Evolutionary conservation across 1,140 invertebrate species (phyloP).

Genomic region (Trichoplusia ni): DNA sequence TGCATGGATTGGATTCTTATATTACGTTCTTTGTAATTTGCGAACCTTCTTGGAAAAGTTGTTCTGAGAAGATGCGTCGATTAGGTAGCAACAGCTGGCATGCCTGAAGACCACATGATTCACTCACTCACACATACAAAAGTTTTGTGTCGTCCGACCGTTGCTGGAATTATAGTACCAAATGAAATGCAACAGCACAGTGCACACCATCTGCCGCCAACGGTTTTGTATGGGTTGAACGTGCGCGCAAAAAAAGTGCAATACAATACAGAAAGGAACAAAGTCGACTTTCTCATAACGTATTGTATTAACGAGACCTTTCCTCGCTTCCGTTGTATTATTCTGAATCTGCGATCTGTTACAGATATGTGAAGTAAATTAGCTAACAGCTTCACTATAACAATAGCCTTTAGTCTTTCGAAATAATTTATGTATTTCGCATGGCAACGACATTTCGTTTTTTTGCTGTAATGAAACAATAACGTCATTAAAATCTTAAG

Average conservation of each 20-base stretch:
- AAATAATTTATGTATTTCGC: conserved; percentile 11
- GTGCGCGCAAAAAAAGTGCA: conserved; percentile 5
- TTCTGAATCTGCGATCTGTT: not conserved
- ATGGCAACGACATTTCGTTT: conserved; percentile 1
- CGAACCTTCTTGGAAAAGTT: no score
- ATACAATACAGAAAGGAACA: not conserved
- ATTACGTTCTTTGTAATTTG: no score
- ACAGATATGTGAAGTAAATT: not conserved
- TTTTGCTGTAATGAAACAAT: conserved; percentile 1
- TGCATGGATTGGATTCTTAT: no score
- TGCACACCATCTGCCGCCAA: conserved; percentile 11
- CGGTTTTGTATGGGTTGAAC: conserved; percentile 3
- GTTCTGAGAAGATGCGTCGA: not conserved
- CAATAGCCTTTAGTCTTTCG: conserved; percentile 6
- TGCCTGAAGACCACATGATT: not conserved
- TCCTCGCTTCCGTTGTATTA: not conserved
- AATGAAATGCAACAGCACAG: conserved; percentile 15
- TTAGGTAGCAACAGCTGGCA: not conserved
- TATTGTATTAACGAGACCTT: not conserved
- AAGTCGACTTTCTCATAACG: not conserved
- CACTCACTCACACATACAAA: not conserved
- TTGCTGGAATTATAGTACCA: no score
- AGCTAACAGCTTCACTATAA: not conserved
- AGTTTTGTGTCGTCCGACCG: not conserved
- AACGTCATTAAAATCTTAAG: not conserved